Conservation (phyloP, 2,113 vertebrate species). For the Hippopotamus amphibius region DNA sequence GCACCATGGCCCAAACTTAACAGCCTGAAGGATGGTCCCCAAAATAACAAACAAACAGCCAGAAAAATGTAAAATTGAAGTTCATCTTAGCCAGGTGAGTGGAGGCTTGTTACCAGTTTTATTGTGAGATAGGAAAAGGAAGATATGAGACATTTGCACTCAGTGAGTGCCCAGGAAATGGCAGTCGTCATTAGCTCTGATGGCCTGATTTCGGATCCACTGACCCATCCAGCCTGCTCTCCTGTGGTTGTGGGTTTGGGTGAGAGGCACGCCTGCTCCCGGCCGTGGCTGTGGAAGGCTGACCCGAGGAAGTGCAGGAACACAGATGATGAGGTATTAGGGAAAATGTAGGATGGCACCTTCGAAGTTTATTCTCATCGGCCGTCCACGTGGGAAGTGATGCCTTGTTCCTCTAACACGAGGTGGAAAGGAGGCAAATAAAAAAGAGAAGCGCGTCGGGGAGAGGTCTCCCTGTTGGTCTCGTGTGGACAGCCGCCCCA, state of each 20-base stretch:
- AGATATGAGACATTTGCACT: accelerated
- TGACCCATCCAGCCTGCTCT: background rate
- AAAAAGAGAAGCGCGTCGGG: background rate
- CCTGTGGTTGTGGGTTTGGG: accelerated
- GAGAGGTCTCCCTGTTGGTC: background rate
- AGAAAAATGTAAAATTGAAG: background rate
- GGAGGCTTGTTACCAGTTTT: background rate
- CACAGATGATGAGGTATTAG: accelerated
- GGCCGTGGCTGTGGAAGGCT: background rate
- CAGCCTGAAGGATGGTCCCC: background rate
- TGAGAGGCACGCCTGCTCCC: background rate
- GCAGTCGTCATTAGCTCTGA: background rate
- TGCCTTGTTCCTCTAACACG: too few species aligned
- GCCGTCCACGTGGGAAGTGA: background rate
- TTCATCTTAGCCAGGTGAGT: background rate
- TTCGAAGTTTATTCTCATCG: accelerated
- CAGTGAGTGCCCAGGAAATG: background rate
- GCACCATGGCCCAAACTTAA: background rate
- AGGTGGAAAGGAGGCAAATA: background rate
- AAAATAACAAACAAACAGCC: background rate
- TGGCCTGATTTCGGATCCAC: background rate
- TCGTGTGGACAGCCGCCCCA: background rate
- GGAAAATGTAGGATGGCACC: background rate
- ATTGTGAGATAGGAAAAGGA: background rate
- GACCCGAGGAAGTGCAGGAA: background rate